Evolutionary conservation across 2,888 invertebrate species (phyloP).

Genomic region (Lapara coniferarum): DNA sequence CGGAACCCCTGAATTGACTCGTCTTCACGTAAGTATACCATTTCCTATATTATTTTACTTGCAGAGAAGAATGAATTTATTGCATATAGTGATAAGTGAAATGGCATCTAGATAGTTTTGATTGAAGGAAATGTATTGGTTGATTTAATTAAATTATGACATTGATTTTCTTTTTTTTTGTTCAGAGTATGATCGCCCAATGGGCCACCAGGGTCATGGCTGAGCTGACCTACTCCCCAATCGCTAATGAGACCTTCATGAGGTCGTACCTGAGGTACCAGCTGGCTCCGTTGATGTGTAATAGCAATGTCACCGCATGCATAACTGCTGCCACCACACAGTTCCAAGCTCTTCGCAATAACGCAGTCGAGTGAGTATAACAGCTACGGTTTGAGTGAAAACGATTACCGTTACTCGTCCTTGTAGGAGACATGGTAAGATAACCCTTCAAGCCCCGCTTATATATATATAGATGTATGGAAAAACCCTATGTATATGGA

Average conservation of each 20-base stretch:
- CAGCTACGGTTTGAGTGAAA: too few species aligned
- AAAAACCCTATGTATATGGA: too few species aligned
- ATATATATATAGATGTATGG: too few species aligned
- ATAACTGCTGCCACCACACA: conserved; percentile 51
- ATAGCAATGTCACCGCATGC: conserved; percentile 52
- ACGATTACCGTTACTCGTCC: too few species aligned
- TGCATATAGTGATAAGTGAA: too few species aligned
- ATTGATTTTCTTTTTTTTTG: conserved; percentile 1
- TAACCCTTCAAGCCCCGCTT: too few species aligned
- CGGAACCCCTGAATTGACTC: conserved; percentile 45
- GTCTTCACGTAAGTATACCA: conserved; percentile 53
- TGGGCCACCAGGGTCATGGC: conserved; percentile 60
- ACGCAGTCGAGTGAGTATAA: conserved; percentile 51
- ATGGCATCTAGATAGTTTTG: too few species aligned
- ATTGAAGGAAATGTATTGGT: too few species aligned
- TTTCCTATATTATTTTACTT: neutral
- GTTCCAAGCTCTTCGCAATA: conserved; percentile 46
- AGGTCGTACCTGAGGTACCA: conserved; percentile 66
- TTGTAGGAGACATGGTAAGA: too few species aligned
- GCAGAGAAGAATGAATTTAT: too few species aligned
- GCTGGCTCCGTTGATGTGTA: conserved; percentile 65
- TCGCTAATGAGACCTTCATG: conserved; percentile 61
- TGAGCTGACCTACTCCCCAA: conserved; percentile 54
- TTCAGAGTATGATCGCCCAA: conserved; percentile 50
- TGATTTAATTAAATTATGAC: too few species aligned